Evolutionary conservation across 2,797 vertebrate genomes (phyloP).

Genomic region (Mycteria americana): DNA sequence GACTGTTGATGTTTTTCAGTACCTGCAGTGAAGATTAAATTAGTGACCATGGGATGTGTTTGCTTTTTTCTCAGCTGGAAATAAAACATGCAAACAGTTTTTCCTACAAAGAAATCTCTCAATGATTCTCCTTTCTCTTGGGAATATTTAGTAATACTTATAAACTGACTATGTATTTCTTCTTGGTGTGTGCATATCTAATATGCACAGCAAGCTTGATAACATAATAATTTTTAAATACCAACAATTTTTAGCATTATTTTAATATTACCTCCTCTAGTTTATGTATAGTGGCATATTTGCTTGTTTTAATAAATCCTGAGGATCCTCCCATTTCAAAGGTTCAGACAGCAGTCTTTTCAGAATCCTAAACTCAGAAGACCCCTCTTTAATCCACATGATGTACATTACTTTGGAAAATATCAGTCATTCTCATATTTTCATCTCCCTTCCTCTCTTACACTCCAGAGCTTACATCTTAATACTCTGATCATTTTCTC

Average conservation of each 20-base stretch:
- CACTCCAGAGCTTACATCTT: background rate
- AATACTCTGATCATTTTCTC: background rate
- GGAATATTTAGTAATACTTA: background rate
- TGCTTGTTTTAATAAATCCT: background rate
- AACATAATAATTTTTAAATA: background rate
- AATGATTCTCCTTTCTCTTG: background rate
- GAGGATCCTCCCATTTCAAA: background rate
- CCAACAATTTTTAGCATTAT: background rate
- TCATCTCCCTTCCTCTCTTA: background rate
- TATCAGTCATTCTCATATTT: background rate
- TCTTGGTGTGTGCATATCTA: background rate
- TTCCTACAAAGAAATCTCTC: background rate
- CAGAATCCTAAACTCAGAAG: background rate
- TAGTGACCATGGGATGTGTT: background rate
- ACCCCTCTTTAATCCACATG: background rate
- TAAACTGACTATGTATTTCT: background rate
- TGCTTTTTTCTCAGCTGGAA: background rate
- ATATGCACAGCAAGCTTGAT: background rate
- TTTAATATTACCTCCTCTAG: background rate
- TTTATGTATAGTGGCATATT: background rate
- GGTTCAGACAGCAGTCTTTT: background rate
- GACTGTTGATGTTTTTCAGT: background rate
- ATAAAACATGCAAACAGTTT: background rate
- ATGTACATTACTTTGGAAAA: background rate
- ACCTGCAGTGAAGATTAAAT: slow-evolving; percentile 8